Evolutionary conservation across 1,140 invertebrate genomes (phyloP).

Genomic region (Acyrthosiphon pisum): DNA sequence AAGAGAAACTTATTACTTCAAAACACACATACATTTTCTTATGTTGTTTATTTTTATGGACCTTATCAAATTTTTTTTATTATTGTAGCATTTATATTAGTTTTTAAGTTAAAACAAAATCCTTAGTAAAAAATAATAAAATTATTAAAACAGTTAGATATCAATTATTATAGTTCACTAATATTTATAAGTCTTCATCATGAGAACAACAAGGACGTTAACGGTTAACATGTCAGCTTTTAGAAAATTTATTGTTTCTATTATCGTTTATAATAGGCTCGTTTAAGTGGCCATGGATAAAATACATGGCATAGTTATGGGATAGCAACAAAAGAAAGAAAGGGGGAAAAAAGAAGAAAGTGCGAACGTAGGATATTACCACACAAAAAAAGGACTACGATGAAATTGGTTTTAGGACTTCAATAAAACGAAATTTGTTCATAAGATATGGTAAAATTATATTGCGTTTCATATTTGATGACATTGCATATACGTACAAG

Average conservation of each 20-base stretch:
- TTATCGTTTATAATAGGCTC: slow-evolving; percentile 23
- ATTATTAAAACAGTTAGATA: neutral
- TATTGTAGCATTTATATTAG: too few relatives aligned
- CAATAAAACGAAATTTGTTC: neutral
- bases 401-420: slow-evolving; percentile 37
- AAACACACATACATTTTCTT: too few relatives aligned
- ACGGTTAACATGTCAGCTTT: neutral
- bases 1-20: too few relatives aligned
- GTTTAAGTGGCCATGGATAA: slow-evolving; percentile 13
- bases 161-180: neutral
- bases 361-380: slow-evolving; percentile 28
- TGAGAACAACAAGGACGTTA: neutral
- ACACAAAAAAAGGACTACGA: neutral
- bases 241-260: slow-evolving; percentile 6
- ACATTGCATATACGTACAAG: neutral
- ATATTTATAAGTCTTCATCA: neutral
- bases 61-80: too few relatives aligned
- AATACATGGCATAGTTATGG: neutral
- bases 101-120: neutral
- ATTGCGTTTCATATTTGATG: neutral
- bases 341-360: neutral
- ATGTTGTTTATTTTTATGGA: too few relatives aligned
- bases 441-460: neutral
- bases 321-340: neutral
- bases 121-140: neutral